Conservation (phyloP, 2,113 vertebrate species). For the Phyllopteryx taeniolatus region DNA sequence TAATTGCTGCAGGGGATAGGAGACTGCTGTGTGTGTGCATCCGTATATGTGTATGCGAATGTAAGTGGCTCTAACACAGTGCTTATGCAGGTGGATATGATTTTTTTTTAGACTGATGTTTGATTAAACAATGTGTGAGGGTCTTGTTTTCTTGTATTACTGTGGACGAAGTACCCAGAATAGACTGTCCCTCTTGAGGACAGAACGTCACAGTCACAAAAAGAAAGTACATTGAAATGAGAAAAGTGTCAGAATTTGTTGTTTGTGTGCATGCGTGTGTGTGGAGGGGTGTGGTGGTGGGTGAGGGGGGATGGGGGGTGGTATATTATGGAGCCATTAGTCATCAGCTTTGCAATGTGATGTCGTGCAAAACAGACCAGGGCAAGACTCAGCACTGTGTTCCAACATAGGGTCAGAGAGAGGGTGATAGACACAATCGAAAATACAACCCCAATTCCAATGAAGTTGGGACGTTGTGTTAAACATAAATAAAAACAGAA, state of each 20-base stretch:
- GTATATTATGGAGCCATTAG: too few relatives aligned
- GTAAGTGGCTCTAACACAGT: constrained; percentile 16
- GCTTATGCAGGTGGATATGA: constrained; percentile 5
- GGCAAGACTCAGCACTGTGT: background rate
- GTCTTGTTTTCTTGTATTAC: background rate
- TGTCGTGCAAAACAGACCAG: background rate
- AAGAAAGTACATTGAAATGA: background rate
- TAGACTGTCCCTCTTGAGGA: background rate
- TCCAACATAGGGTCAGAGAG: background rate
- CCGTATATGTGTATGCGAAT: constrained; percentile 11
- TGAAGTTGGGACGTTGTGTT: too few relatives aligned
- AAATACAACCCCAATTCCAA: background rate
- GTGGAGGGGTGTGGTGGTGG: too few relatives aligned
- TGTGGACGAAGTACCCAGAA: background rate
- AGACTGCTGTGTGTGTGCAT: constrained; percentile 35
- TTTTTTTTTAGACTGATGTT: background rate
- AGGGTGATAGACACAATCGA: background rate
- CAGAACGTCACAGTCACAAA: background rate
- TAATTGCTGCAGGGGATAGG: constrained; percentile 68
- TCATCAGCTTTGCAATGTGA: background rate
- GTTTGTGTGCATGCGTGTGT: too few relatives aligned
- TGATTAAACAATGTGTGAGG: constrained; percentile 5
- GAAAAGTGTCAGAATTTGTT: too few relatives aligned
- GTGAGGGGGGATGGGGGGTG: too few relatives aligned
- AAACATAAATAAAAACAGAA: too few relatives aligned